A percentile compares a stretch with the other conserved stretches of the same genome.
phyloP scores from a whole-genome alignment of 2,888 invertebrate genomes.

The Coecobrya sp. region DNA sequence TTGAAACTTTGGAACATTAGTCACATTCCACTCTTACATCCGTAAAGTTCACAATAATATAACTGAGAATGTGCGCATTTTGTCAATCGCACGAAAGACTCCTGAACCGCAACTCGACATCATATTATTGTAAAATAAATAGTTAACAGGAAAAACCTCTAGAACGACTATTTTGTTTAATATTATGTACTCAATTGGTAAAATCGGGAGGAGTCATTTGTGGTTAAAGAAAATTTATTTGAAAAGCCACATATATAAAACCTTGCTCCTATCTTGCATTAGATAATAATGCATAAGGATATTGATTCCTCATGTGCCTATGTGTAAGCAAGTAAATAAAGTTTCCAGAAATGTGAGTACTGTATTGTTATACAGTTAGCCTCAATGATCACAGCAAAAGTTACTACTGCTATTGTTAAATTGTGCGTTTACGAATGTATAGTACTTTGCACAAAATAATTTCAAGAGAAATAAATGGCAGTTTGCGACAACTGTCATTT shows the following conservation, averaged over 20 bases:
- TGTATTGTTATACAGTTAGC: not conserved
- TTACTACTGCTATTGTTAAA: not conserved
- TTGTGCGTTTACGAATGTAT: not conserved
- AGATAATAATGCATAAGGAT: no score
- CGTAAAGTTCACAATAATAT: no score
- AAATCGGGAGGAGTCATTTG: slow-evolving; percentile 48
- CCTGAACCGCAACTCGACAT: slow-evolving; percentile 15
- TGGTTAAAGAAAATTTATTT: slow-evolving; percentile 55
- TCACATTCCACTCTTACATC: not conserved
- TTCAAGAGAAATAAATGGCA: not conserved
- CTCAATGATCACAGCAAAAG: not conserved
- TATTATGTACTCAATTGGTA: not conserved
- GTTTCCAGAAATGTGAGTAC: not conserved
- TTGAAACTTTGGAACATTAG: slow-evolving; percentile 6
- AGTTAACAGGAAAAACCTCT: not conserved
- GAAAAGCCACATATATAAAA: slow-evolving; percentile 52
- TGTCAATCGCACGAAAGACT: not conserved
- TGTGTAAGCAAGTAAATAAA: no score
- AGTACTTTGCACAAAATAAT: not conserved
- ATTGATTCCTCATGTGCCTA: no score
- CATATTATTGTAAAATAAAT: not conserved
- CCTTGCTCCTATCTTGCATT: not conserved
- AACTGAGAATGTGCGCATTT: not conserved
- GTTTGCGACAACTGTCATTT: slow-evolving; percentile 33
- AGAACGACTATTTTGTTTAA: not conserved